A percentile compares a stretch with the other conserved stretches of the same genome.
Evolutionary conservation across 2,888 invertebrate species (phyloP).

Genomic region (Hydrotaea diabolus): DNA sequence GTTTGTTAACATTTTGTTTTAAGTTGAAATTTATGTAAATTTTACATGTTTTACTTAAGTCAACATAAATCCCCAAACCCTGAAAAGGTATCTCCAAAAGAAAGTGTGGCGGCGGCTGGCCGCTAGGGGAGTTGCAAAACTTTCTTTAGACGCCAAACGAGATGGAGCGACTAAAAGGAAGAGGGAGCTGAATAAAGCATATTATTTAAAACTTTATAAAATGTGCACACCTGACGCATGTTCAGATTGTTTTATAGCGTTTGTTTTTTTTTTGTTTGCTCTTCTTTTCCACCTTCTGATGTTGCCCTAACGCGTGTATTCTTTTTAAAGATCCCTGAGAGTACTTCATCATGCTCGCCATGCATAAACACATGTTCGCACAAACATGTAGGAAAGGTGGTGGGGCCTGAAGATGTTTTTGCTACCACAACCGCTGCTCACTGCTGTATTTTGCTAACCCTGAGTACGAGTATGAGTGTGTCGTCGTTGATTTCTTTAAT

Average conservation of each 20-base stretch:
- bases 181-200: conserved; percentile 30
- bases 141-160: not conserved
- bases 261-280: not conserved
- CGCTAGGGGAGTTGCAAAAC: not conserved
- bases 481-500: conserved; percentile 49
- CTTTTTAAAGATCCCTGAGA: conserved; percentile 50
- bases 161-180: not conserved
- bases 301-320: conserved; percentile 55
- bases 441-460: not conserved
- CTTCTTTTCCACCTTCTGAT: not conserved
- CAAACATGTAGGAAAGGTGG: not conserved
- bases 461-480: conserved; percentile 9
- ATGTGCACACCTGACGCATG: conserved; percentile 66
- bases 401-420: not conserved
- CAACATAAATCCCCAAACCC: conserved; percentile 24
- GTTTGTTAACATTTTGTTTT: conserved; percentile 74
- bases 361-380: not conserved
- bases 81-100: not conserved
- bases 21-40: conserved; percentile 79
- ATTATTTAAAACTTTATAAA: conserved; percentile 66
- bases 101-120: not conserved
- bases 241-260: conserved; percentile 27
- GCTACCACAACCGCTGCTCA: not conserved
- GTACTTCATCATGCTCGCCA: conserved; percentile 53
- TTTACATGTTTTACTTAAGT: conserved; percentile 72